Base-by-base conservation (phyloP, 2,797 vertebrate species). In the Brachyrhaphis roseni region DNA sequence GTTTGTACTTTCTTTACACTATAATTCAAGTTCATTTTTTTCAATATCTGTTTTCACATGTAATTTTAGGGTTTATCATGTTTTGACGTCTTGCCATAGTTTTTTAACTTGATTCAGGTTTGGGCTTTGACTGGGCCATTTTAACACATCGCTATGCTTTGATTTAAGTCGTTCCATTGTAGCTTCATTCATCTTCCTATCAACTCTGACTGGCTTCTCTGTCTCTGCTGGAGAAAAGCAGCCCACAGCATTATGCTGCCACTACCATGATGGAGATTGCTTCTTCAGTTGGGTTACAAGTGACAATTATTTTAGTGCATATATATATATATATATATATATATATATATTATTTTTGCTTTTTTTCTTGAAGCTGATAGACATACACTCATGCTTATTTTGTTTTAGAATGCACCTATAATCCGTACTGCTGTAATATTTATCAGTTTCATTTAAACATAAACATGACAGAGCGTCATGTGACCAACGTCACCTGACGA, bases 401-500 rank as follows among this genome's bases (percentile, higher is more conserved):
- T 41, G 26, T 26, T 70, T 70, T n/a, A 43, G 26, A 43, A 70
- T 36, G 26, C 31, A 36, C 10, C 15, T 34, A 16, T 3, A 3
- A 36, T 8, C 34, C 20, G 3, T 43, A 43, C 66, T 15, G 39
- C 66, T 43, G 23, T 26, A n/a, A 70, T 10, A 46, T 36, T 57
- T 43, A 57, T 36, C 31, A 39, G 2, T 41, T 59, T 20, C 3
- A 39, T 12, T 20, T 31, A 55, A 62, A 70, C 64, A 47, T 45
- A 45, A 71, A 4, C 6, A 41, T 2, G 4, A 26, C 1, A 26
- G 11, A 34, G 28, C 16, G 62, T 91, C 92, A 94, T 83, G 23
- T 94, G 92, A 90, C 68, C 59, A 16, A 13, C 45, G 55, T 92
- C 89, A 93, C 88, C 89, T 92, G 92, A 92, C 82, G 46, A 91